phyloP scores from a whole-genome alignment of 2,113 vertebrate genomes.

The Strix aluco region DNA sequence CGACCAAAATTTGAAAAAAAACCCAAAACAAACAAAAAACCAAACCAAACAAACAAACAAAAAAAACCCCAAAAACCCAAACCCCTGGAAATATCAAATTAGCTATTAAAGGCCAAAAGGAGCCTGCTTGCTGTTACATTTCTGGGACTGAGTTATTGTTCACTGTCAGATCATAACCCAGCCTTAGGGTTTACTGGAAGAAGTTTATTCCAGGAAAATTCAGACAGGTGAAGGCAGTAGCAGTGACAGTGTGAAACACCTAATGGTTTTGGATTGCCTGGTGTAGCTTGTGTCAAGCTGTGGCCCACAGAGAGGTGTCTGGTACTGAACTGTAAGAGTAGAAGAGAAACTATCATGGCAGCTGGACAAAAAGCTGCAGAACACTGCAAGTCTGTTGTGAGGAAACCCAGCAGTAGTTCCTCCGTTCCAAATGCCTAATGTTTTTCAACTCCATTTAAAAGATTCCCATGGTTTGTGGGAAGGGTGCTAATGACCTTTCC shows the following conservation, averaged over 20 bases:
- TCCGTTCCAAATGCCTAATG: neutral
- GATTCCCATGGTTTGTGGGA: neutral
- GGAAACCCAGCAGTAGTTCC: neutral
- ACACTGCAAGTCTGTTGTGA: neutral
- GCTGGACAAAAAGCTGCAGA: neutral
- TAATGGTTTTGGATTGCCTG: neutral
- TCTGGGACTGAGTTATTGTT: neutral
- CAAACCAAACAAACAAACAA: too few relatives aligned
- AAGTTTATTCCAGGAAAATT: neutral
- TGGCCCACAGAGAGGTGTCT: neutral
- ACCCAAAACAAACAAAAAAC: too few relatives aligned
- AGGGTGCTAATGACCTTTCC: neutral
- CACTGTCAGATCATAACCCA: neutral
- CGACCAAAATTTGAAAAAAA: neutral
- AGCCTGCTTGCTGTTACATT: neutral
- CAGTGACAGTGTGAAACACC: neutral
- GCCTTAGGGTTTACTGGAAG: neutral
- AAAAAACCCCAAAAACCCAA: too few relatives aligned
- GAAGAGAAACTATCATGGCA: neutral
- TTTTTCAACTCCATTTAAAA: neutral
- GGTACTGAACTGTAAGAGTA: neutral
- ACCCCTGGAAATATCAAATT: neutral
- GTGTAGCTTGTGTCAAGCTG: neutral
- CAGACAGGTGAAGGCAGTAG: neutral
- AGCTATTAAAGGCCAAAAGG: neutral